Evolutionary conservation across 2,888 invertebrate genomes (phyloP), one percentile per base, ranked within the genome.

Genomic region (Buathra laborator): DNA sequence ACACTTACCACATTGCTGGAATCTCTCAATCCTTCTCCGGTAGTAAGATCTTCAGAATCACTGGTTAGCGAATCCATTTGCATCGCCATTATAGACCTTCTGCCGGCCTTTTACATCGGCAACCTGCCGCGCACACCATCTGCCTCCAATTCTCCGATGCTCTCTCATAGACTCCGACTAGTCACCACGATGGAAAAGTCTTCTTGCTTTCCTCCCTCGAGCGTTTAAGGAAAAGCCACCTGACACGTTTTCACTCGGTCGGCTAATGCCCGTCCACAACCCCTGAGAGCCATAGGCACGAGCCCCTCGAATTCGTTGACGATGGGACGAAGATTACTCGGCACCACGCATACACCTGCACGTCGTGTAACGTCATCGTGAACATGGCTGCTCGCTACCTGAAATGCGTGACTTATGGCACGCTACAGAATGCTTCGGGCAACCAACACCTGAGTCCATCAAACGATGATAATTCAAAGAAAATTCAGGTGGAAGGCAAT

Each of bases 181-280:
- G 44, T 51, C 37, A 10, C 24, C 12, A 14, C 37, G 59, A 19
- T 62, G 19, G 59, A 56, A 48, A 19, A n/a, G 14, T 68, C 16
- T n/a, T 74, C 44, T 37, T 32, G 43, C 59, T 67, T 59, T 29
- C 19, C 32, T 56, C 32, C 43, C 71, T 53, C 53, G 46, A 53
- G 46, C 68, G 24, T 62, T 64, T 16, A 16, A 68, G 59, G 84
- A 84, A 84, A 84, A 84, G 77, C 84, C 81, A 84, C 84, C 84
- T 84, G 84, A 84, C 84, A 77, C 72, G 59, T 80, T 84, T 72
- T 74, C 72, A 59, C 16, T 68, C 81, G 16, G 10, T 37, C 32
- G 75, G 19, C 37, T 51, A n/a, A 24, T 48, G 24, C 51, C 59
- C 43, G 53, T 53, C 24, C 32, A 48, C 19, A 53, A 66, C 51